Base-by-base conservation (phyloP, 1,140 invertebrate species). In the Drosophila dunni region DNA sequence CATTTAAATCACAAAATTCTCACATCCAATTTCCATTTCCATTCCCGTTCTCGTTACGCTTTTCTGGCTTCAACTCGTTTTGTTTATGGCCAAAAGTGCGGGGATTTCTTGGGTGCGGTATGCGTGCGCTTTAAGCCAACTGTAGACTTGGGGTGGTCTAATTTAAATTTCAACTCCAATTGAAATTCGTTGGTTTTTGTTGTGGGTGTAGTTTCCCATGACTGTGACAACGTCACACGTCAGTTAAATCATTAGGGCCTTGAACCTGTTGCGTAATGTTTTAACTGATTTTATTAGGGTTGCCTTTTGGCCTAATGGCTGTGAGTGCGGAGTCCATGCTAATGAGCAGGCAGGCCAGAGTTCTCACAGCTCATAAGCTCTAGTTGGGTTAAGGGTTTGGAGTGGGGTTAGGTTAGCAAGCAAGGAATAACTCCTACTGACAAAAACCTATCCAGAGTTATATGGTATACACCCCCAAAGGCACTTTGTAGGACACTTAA, bases 41-140 rank as follows among this genome's bases (percentile, higher is more conserved):
- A 85, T 85, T n/a, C n/a, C n/a, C n/a, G 29, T 73, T 17, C n/a
- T 67, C 79, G 83, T 86, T 89, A 88, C 83, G 83, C 79, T 89
- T 68, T 45, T 65, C 33, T 56, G 53, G 7, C 11, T 9, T 50
- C 20, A 8, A 50, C 20, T 11, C 34, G 53, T 8, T 38, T 46
- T 36, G n/a, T 53, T 69, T 53, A 50, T 51, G 46, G 20, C 46
- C 33, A 29, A 17, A 29, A 29, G 61, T 13, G 38, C 58, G 70
- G 76, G 66, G 71, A 74, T 71, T 83, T 76, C n/a, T 42, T 46
- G 61, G 67, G 69, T 81, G 82, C 81, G 53, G 53, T 75, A 63
- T 84, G 81, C 57, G 68, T 77, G 75, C 76, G 80, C 74, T 17
- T 78, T 84, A 4, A 68, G 24, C 7, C 48, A 24, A 51, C 20